Conservation (phyloP, 2,797 vertebrate species). For the Esox masquinongy region DNA sequence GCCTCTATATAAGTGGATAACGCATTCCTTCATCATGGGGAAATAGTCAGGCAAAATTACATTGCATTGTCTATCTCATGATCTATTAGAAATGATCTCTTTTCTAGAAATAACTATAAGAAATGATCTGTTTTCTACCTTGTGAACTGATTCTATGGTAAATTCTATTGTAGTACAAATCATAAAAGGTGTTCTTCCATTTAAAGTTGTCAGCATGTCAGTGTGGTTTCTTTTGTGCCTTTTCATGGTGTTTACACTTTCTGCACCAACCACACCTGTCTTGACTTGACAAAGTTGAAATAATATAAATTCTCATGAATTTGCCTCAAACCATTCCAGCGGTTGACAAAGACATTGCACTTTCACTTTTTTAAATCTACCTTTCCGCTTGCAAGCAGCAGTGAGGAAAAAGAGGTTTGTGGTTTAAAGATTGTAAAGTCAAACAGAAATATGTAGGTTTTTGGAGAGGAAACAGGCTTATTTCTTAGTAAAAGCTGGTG, state of each 20-base stretch:
- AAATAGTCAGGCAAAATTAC: too few species aligned
- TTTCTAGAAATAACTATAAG: too few species aligned
- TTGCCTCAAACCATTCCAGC: neutral
- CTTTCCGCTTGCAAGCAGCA: neutral
- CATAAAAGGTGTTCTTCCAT: neutral
- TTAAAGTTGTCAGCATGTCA: neutral
- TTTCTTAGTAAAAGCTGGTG: constrained; percentile 11
- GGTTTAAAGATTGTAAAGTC: neutral
- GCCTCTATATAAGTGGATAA: too few species aligned
- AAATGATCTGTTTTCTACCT: too few species aligned
- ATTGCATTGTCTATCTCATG: too few species aligned
- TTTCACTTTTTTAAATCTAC: neutral
- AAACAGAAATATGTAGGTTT: neutral
- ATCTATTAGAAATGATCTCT: too few species aligned
- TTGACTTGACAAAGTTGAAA: neutral
- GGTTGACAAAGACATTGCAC: neutral
- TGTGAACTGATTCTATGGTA: too few species aligned
- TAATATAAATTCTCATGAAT: neutral
- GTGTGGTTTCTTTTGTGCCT: neutral
- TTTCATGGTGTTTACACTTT: neutral
- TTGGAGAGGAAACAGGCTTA: neutral
- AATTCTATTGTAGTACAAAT: neutral
- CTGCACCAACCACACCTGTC: neutral
- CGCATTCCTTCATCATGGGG: too few species aligned
- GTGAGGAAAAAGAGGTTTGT: neutral